Evolutionary conservation across 2,797 vertebrate genomes (phyloP).

Genomic region (Acanthurus tractus): DNA sequence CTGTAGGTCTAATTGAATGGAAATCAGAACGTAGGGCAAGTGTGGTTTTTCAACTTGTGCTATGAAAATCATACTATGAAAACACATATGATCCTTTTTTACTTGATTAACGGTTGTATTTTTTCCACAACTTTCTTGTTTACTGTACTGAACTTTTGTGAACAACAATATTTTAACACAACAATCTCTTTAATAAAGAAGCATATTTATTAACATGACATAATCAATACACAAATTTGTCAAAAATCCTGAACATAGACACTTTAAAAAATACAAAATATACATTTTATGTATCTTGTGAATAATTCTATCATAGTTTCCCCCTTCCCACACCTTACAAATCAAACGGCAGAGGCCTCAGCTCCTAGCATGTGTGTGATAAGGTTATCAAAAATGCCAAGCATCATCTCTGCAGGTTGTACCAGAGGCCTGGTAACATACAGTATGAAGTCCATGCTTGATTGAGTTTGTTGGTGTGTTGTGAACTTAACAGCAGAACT

Average conservation of each 20-base stretch:
- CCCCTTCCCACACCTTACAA: conserved; percentile 3
- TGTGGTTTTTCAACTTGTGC: too few species aligned
- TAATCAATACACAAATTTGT: conserved; percentile 78
- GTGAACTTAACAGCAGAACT: conserved; percentile 51
- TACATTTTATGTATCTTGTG: conserved; percentile 81
- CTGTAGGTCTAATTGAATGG: neutral
- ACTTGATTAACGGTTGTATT: too few species aligned
- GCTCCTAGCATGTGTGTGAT: conserved; percentile 34
- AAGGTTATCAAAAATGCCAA: conserved; percentile 24
- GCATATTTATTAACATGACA: conserved; percentile 81
- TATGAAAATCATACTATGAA: too few species aligned
- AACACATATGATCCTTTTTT: neutral
- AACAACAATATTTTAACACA: conserved; percentile 1
- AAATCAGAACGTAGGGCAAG: neutral
- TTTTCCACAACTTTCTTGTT: too few species aligned
- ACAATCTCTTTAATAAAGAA: conserved; percentile 67
- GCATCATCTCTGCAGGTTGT: conserved; percentile 22
- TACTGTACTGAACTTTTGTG: neutral
- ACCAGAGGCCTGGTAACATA: conserved; percentile 29
- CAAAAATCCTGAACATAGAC: conserved; percentile 74
- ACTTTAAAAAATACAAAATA: conserved; percentile 86
- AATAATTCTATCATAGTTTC: conserved; percentile 60
- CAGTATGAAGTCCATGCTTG: conserved; percentile 60
- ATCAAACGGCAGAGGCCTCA: conserved; percentile 27
- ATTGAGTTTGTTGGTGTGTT: conserved; percentile 35